phyloP scores from a whole-genome alignment of 1,140 invertebrate genomes.

The Muscidifurax raptorellus region DNA sequence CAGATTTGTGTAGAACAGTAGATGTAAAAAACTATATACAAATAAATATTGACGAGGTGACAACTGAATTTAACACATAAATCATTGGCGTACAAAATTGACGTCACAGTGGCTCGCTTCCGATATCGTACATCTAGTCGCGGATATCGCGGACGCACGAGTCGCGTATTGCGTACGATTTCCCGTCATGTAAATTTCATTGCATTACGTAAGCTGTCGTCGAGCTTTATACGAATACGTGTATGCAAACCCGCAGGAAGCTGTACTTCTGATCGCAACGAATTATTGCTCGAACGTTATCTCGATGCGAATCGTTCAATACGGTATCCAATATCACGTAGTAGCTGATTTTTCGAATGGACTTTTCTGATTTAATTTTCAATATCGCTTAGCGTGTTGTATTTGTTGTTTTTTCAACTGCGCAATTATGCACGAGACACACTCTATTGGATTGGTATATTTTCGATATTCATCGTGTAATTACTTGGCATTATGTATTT shows the following conservation, averaged over 20 bases:
- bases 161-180: constrained; percentile 34
- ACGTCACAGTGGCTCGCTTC: constrained; percentile 1
- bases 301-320: background rate
- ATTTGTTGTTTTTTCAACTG: too few species aligned
- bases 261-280: background rate
- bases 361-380: too few species aligned
- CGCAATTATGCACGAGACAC: too few species aligned
- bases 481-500: too few species aligned
- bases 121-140: constrained; percentile 13
- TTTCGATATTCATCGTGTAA: too few species aligned
- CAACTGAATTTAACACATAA: background rate
- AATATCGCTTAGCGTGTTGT: too few species aligned
- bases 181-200: constrained; percentile 61
- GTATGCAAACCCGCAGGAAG: background rate
- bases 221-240: background rate
- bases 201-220: constrained; percentile 54
- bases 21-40: too few species aligned
- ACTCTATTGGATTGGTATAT: too few species aligned
- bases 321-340: background rate
- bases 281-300: too few species aligned
- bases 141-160: constrained; percentile 1
- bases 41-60: background rate
- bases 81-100: background rate
- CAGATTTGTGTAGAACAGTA: too few species aligned
- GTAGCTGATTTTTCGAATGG: too few species aligned